Conservation (phyloP, 2,113 vertebrate species). For the Tragelaphus imberbis region DNA sequence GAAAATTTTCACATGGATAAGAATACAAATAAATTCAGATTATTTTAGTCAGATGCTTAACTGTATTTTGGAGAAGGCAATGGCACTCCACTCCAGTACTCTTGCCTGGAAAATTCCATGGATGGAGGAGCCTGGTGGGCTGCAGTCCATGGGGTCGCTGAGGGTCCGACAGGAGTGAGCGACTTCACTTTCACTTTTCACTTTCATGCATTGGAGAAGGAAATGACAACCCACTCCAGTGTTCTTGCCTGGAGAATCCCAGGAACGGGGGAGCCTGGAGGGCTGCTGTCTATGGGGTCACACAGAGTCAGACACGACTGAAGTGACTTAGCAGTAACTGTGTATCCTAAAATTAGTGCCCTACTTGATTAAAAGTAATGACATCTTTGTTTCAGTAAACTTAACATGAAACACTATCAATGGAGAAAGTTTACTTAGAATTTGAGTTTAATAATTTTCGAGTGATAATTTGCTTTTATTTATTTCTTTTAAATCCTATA, state of each 20-base stretch:
- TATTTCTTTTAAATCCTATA: background rate
- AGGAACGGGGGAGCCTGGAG: too few relatives aligned
- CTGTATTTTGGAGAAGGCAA: background rate
- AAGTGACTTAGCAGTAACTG: background rate
- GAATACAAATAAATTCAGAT: conserved; percentile 1
- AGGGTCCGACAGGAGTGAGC: too few relatives aligned
- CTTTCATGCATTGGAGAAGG: too few relatives aligned
- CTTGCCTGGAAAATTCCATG: too few relatives aligned
- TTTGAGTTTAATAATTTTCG: conserved; percentile 24
- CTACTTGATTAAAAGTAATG: conserved; percentile 10
- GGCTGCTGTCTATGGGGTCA: too few relatives aligned
- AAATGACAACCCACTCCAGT: too few relatives aligned
- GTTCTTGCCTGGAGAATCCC: too few relatives aligned
- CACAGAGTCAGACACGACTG: too few relatives aligned
- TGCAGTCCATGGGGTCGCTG: too few relatives aligned
- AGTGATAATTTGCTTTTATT: background rate
- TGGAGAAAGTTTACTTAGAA: conserved; percentile 15
- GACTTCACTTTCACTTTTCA: too few relatives aligned
- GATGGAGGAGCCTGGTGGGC: too few relatives aligned
- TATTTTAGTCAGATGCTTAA: conserved; percentile 30
- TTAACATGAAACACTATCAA: background rate
- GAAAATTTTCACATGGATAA: background rate
- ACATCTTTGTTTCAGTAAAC: background rate
- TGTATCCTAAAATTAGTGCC: conserved; percentile 33
- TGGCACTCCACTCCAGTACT: too few relatives aligned